Conservation (phyloP, 2,888 invertebrate species). For the Halocaridina rubra region DNA sequence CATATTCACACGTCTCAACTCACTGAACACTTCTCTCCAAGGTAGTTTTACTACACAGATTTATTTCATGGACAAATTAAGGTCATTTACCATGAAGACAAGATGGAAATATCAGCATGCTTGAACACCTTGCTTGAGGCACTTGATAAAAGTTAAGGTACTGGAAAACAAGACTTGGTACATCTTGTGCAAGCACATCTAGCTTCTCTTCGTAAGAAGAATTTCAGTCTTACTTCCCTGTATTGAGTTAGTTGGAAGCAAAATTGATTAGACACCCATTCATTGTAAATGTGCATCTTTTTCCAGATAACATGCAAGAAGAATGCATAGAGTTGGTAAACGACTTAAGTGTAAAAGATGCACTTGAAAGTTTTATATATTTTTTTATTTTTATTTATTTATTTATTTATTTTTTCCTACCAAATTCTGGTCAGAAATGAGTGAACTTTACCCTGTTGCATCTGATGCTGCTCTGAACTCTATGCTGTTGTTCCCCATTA, state of each 20-base stretch:
- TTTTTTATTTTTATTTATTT: too few species aligned
- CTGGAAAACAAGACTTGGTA: not conserved
- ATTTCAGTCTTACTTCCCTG: slow-evolving; percentile 29
- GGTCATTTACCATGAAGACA: slow-evolving; percentile 26
- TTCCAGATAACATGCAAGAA: slow-evolving; percentile 13
- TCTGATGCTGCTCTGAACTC: not conserved
- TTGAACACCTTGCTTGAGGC: not conserved
- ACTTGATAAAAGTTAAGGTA: slow-evolving; percentile 18
- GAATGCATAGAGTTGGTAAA: slow-evolving; percentile 35
- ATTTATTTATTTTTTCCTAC: not conserved
- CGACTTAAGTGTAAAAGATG: slow-evolving; percentile 21
- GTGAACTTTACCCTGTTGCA: slow-evolving; percentile 16
- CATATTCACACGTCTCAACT: not conserved
- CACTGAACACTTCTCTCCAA: not conserved
- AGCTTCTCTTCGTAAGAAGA: slow-evolving; percentile 26
- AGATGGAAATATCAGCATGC: slow-evolving; percentile 21
- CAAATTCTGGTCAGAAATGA: slow-evolving; percentile 13
- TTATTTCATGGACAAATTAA: slow-evolving; percentile 31
- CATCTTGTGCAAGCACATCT: slow-evolving; percentile 13
- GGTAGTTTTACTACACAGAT: slow-evolving; percentile 2
- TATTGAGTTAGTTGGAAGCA: slow-evolving; percentile 15
- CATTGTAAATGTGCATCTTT: slow-evolving; percentile 13
- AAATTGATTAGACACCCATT: slow-evolving; percentile 38
- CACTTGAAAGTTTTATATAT: too few species aligned
- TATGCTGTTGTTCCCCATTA: slow-evolving; percentile 22